Conservation (phyloP, 2,113 vertebrate species). For the Prolemur simus region DNA sequence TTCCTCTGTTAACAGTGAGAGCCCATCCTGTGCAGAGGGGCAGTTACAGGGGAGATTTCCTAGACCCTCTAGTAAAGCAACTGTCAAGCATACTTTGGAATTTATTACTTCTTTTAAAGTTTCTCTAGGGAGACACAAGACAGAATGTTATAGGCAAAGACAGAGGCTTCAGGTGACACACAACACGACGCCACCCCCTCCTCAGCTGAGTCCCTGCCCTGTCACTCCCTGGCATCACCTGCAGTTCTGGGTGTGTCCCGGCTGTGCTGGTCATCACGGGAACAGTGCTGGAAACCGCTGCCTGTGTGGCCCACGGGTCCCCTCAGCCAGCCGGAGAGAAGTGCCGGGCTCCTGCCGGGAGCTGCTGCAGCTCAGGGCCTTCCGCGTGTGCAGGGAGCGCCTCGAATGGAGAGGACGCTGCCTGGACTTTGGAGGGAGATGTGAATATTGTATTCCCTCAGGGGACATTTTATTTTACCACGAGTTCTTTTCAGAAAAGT, state of each 20-base stretch:
- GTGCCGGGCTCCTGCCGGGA: too few species aligned
- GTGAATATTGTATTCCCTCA: background rate
- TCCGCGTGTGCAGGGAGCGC: too few species aligned
- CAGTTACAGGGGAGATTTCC: background rate
- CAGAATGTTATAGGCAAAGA: too few species aligned
- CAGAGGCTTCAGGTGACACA: background rate
- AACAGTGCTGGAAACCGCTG: rapidly evolving
- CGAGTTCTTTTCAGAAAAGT: background rate
- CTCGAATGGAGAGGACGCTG: background rate
- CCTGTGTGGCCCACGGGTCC: background rate
- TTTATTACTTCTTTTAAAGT: background rate
- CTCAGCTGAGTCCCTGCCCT: background rate
- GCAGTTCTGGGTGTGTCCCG: background rate
- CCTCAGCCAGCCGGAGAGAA: background rate
- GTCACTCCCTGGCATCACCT: background rate
- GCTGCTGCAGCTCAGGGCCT: too few species aligned
- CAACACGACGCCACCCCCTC: background rate
- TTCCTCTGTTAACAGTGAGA: too few species aligned
- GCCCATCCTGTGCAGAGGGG: background rate
- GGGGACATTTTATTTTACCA: background rate
- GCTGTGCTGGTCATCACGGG: background rate
- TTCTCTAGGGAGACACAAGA: too few species aligned
- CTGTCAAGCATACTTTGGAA: background rate
- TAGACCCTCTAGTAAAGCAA: background rate
- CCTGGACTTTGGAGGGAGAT: background rate